Base-by-base conservation (phyloP, 2,888 invertebrate genomes). In the Brenthis ino region DNA sequence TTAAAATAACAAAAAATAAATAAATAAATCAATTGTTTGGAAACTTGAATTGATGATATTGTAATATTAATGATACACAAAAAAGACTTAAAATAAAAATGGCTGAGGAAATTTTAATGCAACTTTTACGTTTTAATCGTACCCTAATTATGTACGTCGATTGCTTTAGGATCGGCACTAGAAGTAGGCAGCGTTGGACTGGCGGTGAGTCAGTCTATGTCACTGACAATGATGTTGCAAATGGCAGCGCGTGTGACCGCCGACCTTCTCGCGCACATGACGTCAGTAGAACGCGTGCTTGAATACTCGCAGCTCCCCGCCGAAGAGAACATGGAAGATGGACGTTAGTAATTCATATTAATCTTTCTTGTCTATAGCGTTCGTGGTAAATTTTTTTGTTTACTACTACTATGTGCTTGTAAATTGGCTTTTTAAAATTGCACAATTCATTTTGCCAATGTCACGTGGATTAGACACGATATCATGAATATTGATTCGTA, bases 171-270 rank as follows among this genome's bases (percentile, higher is more conserved):
- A 63, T 77, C 76, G 2, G 1, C 82, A 2, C 82, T 92, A 54
- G 83, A 86, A 0, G 91, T 91, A 28, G 95, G 95, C 5, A 93
- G 94, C 78, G 95, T 95, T 12, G 95, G 95, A 53, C 82, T 95
- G 65, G 95, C 95, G 0, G 95, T 95, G 57, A 95, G 95, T 57
- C 95, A 95, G 84, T 93, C 95, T 0, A 93, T 94, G 83, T 87
- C 93, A 0, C 81, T 95, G 57, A 94, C 94, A 1, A 94, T 95
- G 79, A 84, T 95, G 84, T 81, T 94, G 70, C 94, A 94, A 77
- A 97, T 97, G 96, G 96, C 96, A 0, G 96, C 98, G 81, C 90
- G 97, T 20, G 97, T 97, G 81, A 96, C 96, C 13, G 96, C 97
- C 0, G 97, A 98, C 85, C 94, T 96, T 51, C 80, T 92, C 20